phyloP scores from a whole-genome alignment of 2,888 invertebrate species.

The Polydrusus pterygomalis region DNA sequence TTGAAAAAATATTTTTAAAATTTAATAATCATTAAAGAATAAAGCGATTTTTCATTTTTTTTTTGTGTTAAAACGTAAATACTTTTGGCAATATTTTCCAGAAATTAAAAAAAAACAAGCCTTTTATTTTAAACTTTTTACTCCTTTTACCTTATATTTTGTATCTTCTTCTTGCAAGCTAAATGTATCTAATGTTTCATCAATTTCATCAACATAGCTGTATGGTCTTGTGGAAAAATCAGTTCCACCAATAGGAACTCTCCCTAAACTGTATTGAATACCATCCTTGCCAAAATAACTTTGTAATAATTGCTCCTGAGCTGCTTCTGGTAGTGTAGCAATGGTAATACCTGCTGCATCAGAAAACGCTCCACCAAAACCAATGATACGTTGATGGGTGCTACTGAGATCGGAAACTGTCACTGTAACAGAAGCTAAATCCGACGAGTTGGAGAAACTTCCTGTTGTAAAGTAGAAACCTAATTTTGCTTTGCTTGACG shows the following conservation, averaged over 20 bases:
- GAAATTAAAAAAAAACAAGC: too few relatives aligned
- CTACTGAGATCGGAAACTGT: conserved; percentile 34
- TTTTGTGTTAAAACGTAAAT: too few relatives aligned
- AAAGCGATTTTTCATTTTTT: too few relatives aligned
- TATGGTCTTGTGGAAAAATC: conserved; percentile 91
- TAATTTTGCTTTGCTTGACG: conserved; percentile 72
- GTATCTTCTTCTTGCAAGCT: conserved; percentile 80
- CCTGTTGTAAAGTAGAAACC: conserved; percentile 74
- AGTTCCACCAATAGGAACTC: conserved; percentile 89
- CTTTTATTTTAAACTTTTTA: too few relatives aligned
- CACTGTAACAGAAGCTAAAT: conserved; percentile 26
- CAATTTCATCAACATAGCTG: conserved; percentile 80
- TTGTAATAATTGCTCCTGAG: conserved; percentile 74
- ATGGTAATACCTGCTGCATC: conserved; percentile 79
- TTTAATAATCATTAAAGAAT: too few relatives aligned
- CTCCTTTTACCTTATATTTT: conserved; percentile 73
- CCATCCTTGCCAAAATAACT: conserved; percentile 84
- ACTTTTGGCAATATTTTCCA: too few relatives aligned
- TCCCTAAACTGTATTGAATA: conserved; percentile 84
- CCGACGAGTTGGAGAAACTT: conserved; percentile 61
- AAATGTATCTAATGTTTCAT: conserved; percentile 77
- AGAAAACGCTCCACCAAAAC: conserved; percentile 92
- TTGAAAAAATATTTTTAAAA: too few relatives aligned
- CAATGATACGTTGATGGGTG: conserved; percentile 79
- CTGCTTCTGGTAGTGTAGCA: conserved; percentile 73